Evolutionary conservation across 2,888 invertebrate genomes (phyloP), one percentile per base, ranked within the genome.

Genomic region (Leucoma salicis): DNA sequence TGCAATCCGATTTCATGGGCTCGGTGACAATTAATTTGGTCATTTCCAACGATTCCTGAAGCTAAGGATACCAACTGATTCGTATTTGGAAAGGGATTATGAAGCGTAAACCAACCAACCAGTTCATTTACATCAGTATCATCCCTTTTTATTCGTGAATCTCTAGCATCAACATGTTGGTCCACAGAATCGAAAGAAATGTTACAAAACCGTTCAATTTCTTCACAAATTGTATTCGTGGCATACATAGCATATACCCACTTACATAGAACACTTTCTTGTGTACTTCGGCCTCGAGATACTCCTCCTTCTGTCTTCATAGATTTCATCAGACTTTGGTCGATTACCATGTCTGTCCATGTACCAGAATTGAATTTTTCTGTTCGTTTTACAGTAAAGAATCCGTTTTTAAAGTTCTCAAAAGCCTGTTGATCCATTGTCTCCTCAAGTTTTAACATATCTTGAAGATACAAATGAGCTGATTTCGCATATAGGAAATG

Each of bases 401-500:
- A 61, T 15, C 66, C 65, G 15, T 54, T 21, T 8, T 35, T 39
- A 11, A 53, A 51, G 16, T 51, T 56, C 2, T 38, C 27, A 6
- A 36, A 35, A 33, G 24, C 11, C 16, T 42, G 35, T 25, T 28
- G 37, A 46, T 42, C 37, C 40, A 71, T 71, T 53, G 35, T 53
- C 15, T 64, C 41, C 41, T 66, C 51, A 11, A 73, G 42, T 49
- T 61, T 46, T 31, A 49, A 4, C 63, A 59, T 51, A 58, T 58
- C 65, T 60, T 69, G 66, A 42, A 72, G 33, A 40, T 66, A 63
- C 25, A 66, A 43, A 25, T 56, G 57, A 25, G 56, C 50, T 13
- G 54, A 55, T 53, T 66, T 71, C 4, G 69, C 70, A 57, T 74
- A 72, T 25, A 45, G 21, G 41, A 68, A 72, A 44, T 71, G 72